Evolutionary conservation across 2,113 vertebrate species (phyloP).

Genomic region (Sisor rabdophorus): DNA sequence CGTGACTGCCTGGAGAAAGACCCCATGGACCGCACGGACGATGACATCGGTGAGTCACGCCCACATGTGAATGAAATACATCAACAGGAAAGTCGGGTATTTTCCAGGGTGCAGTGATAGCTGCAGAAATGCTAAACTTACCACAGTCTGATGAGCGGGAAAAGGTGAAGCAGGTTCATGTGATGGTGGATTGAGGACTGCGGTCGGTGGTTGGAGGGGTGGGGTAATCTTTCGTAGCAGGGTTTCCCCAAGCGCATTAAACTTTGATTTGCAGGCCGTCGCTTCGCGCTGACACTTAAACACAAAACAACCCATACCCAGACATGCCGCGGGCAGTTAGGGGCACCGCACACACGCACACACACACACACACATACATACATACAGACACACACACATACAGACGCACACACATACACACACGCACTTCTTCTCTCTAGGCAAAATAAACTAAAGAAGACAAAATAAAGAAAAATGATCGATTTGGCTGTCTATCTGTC

Average conservation of each 20-base stretch:
- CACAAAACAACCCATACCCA: slow-evolving; percentile 55
- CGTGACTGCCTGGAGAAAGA: slow-evolving; percentile 97
- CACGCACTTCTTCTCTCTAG: not conserved
- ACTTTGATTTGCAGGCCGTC: slow-evolving; percentile 63
- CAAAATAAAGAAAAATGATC: too few relatives aligned
- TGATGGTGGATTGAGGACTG: slow-evolving; percentile 3
- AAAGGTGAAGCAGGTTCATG: not conserved
- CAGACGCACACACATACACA: not conserved
- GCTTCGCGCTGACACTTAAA: slow-evolving; percentile 58
- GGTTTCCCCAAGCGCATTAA: slow-evolving; percentile 65
- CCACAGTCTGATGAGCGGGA: not conserved
- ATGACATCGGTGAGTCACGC: slow-evolving; percentile 86
- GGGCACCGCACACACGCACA: not conserved
- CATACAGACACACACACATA: not conserved
- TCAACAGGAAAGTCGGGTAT: not conserved
- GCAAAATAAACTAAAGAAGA: too few relatives aligned
- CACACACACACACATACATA: too few relatives aligned
- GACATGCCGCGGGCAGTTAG: slow-evolving; percentile 35
- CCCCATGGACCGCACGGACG: slow-evolving; percentile 93
- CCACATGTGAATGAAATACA: not conserved
- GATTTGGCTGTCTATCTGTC: too few relatives aligned
- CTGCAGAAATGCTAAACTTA: too few relatives aligned
- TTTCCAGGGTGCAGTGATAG: not conserved
- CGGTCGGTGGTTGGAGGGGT: not conserved
- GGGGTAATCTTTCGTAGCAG: slow-evolving; percentile 55